phyloP scores from a whole-genome alignment of 2,113 vertebrate genomes.

The Trochalopteron elliotii region DNA sequence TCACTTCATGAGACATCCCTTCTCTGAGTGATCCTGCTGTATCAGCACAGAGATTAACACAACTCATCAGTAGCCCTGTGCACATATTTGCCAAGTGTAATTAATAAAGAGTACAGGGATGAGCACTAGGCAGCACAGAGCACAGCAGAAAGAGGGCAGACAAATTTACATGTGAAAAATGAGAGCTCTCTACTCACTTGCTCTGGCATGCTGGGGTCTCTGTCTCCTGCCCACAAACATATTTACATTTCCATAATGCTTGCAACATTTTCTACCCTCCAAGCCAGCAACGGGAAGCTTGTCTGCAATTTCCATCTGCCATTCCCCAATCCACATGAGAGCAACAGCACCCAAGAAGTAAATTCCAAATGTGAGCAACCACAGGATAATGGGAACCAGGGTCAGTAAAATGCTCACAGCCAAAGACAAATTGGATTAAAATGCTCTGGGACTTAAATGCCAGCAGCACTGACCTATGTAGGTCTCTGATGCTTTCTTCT shows the following conservation, averaged over 20 bases:
- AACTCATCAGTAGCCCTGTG: slow-evolving; percentile 3
- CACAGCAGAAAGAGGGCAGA: background rate
- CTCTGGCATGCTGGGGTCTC: background rate
- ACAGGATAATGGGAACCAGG: background rate
- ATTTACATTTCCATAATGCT: background rate
- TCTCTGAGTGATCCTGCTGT: background rate
- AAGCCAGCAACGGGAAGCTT: background rate
- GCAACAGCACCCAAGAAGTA: background rate
- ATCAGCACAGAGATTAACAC: slow-evolving; percentile 48
- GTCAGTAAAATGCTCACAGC: background rate
- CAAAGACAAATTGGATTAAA: background rate
- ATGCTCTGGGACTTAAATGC: background rate
- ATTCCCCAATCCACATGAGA: background rate
- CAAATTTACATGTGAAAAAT: background rate
- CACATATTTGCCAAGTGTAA: slow-evolving; percentile 21
- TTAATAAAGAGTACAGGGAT: background rate
- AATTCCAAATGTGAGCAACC: background rate
- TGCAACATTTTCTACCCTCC: background rate
- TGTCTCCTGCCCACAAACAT: background rate
- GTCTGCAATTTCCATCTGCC: background rate
- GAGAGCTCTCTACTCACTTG: background rate
- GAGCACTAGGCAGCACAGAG: background rate
- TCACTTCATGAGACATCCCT: background rate
- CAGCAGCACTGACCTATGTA: background rate
- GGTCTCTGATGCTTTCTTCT: background rate